These are phyloP conservation scores for Gnatocerus cornutus DNA, from an alignment of 2,888 invertebrate genomes.

Conservation along the genomic window DNA sequence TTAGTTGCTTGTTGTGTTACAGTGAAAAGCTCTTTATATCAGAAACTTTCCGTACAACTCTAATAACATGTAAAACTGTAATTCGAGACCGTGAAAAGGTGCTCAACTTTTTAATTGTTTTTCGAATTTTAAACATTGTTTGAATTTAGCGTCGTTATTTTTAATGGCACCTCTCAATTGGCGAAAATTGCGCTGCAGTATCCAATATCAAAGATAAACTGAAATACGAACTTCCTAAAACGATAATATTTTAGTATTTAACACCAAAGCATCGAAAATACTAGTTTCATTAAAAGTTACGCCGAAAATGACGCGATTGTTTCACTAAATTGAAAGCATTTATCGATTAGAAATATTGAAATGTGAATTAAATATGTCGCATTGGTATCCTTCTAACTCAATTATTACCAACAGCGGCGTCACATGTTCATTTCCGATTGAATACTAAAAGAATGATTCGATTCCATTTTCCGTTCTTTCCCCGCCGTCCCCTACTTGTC, in stretches of 20 bases:
- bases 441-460: no score
- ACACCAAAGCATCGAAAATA: not conserved
- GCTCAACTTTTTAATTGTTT: no score
- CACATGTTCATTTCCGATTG: no score
- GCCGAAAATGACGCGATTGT: conserved; percentile 27
- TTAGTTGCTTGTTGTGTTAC: no score
- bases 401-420: conserved; percentile 10
- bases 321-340: conserved; percentile 26
- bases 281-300: not conserved
- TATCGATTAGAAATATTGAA: conserved; percentile 10
- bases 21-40: no score
- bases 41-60: not conserved
- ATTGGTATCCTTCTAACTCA: conserved; percentile 10
- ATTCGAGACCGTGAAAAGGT: not conserved
- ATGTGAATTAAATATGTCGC: no score
- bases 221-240: not conserved
- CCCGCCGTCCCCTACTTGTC: not conserved
- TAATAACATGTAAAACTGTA: not conserved
- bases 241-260: not conserved
- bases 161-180: no score
- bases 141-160: no score
- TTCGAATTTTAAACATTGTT: no score
- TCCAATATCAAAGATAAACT: no score
- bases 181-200: no score
- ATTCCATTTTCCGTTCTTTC: not conserved